Base-by-base conservation (phyloP, 2,113 vertebrate genomes). In the Anoura caudifer region DNA sequence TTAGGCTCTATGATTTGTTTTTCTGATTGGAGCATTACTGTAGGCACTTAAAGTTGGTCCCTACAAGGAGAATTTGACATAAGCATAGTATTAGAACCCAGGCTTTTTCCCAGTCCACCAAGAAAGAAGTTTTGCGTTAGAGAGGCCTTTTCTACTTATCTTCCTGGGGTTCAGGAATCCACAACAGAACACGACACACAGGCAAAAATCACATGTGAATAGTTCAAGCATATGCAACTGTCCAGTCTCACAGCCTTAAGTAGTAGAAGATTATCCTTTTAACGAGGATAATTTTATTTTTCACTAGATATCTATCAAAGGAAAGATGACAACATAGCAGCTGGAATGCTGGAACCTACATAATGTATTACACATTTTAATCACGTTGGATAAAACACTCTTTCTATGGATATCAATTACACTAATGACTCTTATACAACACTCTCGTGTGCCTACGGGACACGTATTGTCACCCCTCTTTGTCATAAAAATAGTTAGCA, bases 351-450 rank as follows among this genome's bases (percentile, higher is more conserved):
- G 97, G 97, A 99, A 98, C 95, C 91, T 97, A 97, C 95, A 88
- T 98, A 98, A 98, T 98, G 97, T 98, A 98, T 98, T 97, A 96
- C 95, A 98, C 93, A 97, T 98, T 98, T 98, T 98, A 98, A 98
- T 98, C 98, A 98, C 98, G 97, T 98, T 98, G 98, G 98, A 98
- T 98, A 98, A 96, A 98, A 98, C 97, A 98, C 94, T 98, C 96
- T 98, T 98, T 98, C 98, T 98, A 97, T 98, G 97, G 97, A 97
- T 98, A 98, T 99, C 98, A 98, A 98, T 98, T 99, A 98, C 97
- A 96, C 98, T 99, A 98, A 99, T 98, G 98, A 98, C 97, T 98
- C 98, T 98, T 98, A 98, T 96, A 98, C 98, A 98, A 98, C 98
- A 98, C 97, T 97, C 98, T 97, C 93, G 73, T 97, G 97, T 98